phyloP scores from a whole-genome alignment of 2,888 invertebrate species.

The Noctua fimbriata region DNA sequence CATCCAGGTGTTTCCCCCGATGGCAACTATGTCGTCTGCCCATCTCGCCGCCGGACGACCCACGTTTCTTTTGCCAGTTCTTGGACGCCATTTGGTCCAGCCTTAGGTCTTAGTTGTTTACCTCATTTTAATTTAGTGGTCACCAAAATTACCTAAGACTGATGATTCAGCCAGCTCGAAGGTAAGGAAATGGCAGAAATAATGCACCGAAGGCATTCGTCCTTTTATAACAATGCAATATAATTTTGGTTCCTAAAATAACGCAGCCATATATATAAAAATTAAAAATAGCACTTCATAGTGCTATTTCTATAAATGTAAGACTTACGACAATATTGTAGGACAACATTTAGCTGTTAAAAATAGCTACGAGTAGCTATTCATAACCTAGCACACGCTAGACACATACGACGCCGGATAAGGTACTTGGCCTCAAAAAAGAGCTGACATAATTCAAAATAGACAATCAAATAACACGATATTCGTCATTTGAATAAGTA shows the following conservation, averaged over 20 bases:
- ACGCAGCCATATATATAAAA: not conserved
- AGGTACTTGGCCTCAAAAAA: not conserved
- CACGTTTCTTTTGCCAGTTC: too few relatives aligned
- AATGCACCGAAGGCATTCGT: not conserved
- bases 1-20: too few relatives aligned
- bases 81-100: too few relatives aligned
- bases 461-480: not conserved
- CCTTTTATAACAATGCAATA: not conserved
- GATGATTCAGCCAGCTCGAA: not conserved
- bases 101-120: too few relatives aligned
- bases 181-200: not conserved
- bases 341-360: not conserved
- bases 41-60: too few relatives aligned
- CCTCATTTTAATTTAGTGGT: not conserved
- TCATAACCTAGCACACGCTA: not conserved
- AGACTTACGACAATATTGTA: not conserved
- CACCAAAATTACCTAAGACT: not conserved
- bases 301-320: not conserved
- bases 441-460: not conserved
- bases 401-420: not conserved
- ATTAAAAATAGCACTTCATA: not conserved
- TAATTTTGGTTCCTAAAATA: conserved; percentile 14
- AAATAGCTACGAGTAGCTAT: not conserved
- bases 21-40: too few relatives aligned
- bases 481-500: too few relatives aligned